A percentile compares a stretch with the other conserved stretches of the same genome.
Evolutionary conservation across 2,113 vertebrate species (phyloP).

Genomic region (Vimba vimba): DNA sequence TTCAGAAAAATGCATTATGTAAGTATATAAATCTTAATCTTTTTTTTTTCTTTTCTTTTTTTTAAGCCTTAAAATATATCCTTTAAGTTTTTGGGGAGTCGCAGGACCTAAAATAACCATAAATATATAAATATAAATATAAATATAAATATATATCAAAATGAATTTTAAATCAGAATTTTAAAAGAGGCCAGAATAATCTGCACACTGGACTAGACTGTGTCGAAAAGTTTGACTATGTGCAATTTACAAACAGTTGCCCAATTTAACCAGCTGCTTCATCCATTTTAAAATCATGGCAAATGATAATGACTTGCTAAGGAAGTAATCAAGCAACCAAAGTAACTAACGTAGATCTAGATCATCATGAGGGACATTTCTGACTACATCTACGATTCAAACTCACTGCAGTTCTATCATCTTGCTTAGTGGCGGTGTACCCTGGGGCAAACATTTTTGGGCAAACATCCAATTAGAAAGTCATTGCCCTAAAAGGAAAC

Average conservation of each 20-base stretch:
- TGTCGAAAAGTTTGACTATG: not conserved
- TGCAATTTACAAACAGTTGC: not conserved
- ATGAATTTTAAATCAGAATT: too few relatives aligned
- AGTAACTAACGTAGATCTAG: not conserved
- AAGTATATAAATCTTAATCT: too few relatives aligned
- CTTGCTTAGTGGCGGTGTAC: constrained; percentile 30
- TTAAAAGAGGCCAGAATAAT: not conserved
- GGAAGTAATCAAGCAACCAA: not conserved
- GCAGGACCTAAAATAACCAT: too few relatives aligned
- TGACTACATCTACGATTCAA: not conserved
- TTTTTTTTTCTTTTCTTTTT: too few relatives aligned
- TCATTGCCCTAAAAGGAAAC: constrained; percentile 66
- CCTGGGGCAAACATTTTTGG: constrained; percentile 68
- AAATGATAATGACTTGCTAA: not conserved
- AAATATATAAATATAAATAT: too few relatives aligned
- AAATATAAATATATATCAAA: too few relatives aligned
- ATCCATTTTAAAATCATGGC: not conserved
- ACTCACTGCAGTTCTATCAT: not conserved
- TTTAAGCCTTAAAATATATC: too few relatives aligned
- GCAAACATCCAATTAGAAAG: constrained; percentile 73
- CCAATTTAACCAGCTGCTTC: not conserved
- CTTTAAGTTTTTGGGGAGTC: too few relatives aligned
- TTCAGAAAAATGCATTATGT: too few relatives aligned
- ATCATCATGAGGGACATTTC: not conserved
- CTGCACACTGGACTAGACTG: not conserved